A percentile compares a stretch with the other conserved stretches of the same genome.
Conservation (phyloP, 2,888 invertebrate species). For the Spisula subtruncata region DNA sequence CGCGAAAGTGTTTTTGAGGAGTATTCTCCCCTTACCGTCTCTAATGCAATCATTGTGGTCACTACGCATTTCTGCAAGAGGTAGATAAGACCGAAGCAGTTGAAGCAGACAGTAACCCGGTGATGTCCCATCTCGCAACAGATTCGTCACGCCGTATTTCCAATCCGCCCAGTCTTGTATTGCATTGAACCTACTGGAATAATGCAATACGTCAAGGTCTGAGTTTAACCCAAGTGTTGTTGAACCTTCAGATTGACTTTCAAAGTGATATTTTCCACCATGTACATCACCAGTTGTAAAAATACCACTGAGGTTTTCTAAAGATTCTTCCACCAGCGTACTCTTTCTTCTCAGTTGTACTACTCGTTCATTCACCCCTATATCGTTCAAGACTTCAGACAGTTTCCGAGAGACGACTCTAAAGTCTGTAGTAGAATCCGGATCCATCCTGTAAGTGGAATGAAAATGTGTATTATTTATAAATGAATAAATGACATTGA, state of each 20-base stretch:
- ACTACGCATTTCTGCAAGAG: too few relatives aligned
- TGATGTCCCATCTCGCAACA: too few relatives aligned
- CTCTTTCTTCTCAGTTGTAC: neutral
- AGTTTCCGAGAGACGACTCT: neutral
- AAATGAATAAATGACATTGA: too few relatives aligned
- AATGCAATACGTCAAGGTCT: neutral
- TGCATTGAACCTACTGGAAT: neutral
- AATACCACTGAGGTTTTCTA: neutral
- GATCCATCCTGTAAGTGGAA: neutral
- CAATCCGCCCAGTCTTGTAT: conserved; percentile 14
- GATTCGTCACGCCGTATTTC: neutral
- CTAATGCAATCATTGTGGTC: too few relatives aligned
- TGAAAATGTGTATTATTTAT: too few relatives aligned
- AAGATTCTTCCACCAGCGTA: neutral
- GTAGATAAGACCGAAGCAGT: too few relatives aligned
- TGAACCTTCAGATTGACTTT: conserved; percentile 2
- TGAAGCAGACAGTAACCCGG: too few relatives aligned
- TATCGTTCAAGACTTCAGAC: neutral
- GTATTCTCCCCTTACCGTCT: too few relatives aligned
- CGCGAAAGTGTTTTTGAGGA: too few relatives aligned
- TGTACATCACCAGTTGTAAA: neutral
- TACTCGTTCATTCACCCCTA: neutral
- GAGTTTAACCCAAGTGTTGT: conserved; percentile 22
- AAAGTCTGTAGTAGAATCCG: neutral
- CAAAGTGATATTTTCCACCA: neutral